phyloP scores from a whole-genome alignment of 2,797 vertebrate genomes.

The Platyrinchus mystaceus region DNA sequence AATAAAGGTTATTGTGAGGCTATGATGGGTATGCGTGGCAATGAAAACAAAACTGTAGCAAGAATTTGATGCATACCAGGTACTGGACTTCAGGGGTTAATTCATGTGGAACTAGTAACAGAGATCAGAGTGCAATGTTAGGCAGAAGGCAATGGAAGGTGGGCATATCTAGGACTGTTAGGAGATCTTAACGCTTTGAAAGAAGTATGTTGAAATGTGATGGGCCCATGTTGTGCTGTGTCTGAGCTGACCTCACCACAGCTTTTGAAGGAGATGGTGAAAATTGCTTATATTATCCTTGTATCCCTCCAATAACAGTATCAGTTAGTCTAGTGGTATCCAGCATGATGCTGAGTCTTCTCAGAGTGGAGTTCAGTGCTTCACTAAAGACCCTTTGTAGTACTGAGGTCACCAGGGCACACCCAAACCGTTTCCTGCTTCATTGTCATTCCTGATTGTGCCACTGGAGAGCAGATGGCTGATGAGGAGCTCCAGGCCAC shows the following conservation, averaged over 20 bases:
- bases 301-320: not conserved
- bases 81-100: not conserved
- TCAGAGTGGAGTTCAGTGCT: not conserved
- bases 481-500: not conserved
- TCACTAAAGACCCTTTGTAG: not conserved
- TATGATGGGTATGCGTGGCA: rapidly evolving
- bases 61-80: not conserved
- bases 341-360: not conserved
- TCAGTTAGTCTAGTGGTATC: not conserved
- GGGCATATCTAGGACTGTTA: not conserved
- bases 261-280: not conserved
- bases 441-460: not conserved
- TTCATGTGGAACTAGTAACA: not conserved
- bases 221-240: not conserved
- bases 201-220: not conserved
- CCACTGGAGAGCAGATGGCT: not conserved
- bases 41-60: not conserved
- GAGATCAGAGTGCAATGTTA: not conserved
- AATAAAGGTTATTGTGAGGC: rapidly evolving
- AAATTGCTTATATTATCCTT: not conserved
- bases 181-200: not conserved
- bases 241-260: not conserved
- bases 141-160: not conserved
- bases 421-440: not conserved
- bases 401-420: not conserved